Percentiles rank a stretch among this genome's conserved stretches.
phyloP scores from a whole-genome alignment of 2,797 vertebrate species.

The Hephaestus fuliginosus region DNA sequence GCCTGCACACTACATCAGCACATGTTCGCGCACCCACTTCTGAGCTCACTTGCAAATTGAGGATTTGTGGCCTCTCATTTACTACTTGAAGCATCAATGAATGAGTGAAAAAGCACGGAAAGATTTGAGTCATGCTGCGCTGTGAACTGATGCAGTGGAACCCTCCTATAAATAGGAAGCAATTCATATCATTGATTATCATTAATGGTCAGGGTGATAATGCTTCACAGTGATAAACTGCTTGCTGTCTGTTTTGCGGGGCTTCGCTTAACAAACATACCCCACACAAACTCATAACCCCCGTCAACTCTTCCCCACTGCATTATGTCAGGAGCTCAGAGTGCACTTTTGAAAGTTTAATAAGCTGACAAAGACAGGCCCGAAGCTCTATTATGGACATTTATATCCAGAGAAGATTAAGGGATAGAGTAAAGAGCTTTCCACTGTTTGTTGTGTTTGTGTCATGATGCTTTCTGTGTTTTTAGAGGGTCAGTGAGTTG shows the following conservation, averaged over 20 bases:
- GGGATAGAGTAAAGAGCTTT: conserved; percentile 52
- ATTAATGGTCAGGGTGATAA: conserved; percentile 24
- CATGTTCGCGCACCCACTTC: conserved; percentile 29
- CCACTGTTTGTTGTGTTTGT: conserved; percentile 55
- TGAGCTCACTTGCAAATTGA: conserved; percentile 22
- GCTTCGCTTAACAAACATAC: conserved; percentile 15
- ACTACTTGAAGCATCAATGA: conserved; percentile 31
- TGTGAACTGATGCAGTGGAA: conserved; percentile 12
- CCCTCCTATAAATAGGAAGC: conserved; percentile 20
- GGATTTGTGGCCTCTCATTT: conserved; percentile 28
- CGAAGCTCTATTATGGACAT: conserved; percentile 17
- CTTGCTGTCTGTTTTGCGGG: background rate
- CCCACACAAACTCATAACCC: background rate
- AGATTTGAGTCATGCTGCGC: conserved; percentile 37
- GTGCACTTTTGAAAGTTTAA: conserved; percentile 46
- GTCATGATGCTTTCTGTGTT: conserved; percentile 49
- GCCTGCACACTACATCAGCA: conserved; percentile 29
- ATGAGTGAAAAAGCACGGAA: conserved; percentile 7
- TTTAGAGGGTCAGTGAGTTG: conserved; percentile 19
- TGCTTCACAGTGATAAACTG: background rate
- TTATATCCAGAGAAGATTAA: conserved; percentile 47
- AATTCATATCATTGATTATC: conserved; percentile 28
- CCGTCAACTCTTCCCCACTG: background rate
- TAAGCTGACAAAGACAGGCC: conserved; percentile 41
- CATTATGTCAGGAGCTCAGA: conserved; percentile 10